These are phyloP conservation scores for Lutjanus argentimaculatus DNA, from an alignment of 2,797 vertebrate species.

Conservation along the genomic window DNA sequence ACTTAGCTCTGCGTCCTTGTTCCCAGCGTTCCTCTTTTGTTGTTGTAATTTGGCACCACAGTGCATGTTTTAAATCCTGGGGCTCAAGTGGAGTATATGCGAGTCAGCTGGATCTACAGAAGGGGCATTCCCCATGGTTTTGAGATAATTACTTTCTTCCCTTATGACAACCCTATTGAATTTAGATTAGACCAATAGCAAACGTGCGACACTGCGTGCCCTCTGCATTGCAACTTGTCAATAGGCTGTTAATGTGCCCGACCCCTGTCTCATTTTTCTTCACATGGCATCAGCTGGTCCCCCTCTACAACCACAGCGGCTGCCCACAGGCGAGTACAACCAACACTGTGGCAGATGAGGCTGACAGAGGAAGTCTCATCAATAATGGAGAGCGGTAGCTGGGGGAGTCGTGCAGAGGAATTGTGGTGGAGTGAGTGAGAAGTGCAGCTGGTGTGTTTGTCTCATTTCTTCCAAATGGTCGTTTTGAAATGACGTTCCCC, in stretches of 20 bases:
- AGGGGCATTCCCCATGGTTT: constrained; percentile 60
- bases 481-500: constrained; percentile 65
- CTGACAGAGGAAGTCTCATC: constrained; percentile 75
- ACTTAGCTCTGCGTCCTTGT: constrained; percentile 9
- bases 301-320: constrained; percentile 48
- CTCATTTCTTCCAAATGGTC: constrained; percentile 72
- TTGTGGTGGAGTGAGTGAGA: constrained; percentile 65
- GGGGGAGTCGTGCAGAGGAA: constrained; percentile 66
- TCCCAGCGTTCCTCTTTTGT: constrained; percentile 21
- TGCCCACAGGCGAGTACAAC: constrained; percentile 60
- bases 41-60: constrained; percentile 44
- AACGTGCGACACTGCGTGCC: constrained; percentile 52
- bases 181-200: constrained; percentile 73
- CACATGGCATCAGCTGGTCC: constrained; percentile 67
- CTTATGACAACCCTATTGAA: constrained; percentile 75
- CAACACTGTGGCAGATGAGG: constrained; percentile 70
- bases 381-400: constrained; percentile 77
- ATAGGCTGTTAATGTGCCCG: constrained; percentile 60
- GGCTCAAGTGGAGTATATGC: constrained; percentile 34
- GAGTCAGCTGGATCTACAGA: constrained; percentile 62
- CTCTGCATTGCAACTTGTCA: constrained; percentile 64
- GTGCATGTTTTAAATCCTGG: constrained; percentile 40
- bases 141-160: constrained; percentile 69
- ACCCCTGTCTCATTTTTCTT: constrained; percentile 62
- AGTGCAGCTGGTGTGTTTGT: constrained; percentile 78